Base-by-base conservation (phyloP, 23 tunicate species). In the Pegea sp. region DNA sequence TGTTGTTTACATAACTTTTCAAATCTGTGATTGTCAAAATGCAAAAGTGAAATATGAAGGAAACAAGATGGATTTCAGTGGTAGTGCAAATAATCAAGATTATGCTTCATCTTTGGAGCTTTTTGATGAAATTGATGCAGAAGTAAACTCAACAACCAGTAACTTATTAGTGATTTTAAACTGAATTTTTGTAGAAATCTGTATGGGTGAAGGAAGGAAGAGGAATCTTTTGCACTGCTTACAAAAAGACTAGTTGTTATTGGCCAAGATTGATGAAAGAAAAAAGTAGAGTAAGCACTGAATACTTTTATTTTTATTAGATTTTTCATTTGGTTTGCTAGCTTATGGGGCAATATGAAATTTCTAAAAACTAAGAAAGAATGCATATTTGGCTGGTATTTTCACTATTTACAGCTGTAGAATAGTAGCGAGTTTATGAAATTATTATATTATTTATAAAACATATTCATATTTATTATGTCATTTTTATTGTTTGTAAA, bases 61-160 rank as follows among this genome's bases (percentile, higher is more conserved):
- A 1, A 48, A 76, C 1, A 46, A 48, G 31, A 69, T 76, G 11
- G 28, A 30, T 4, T 76, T 76, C 34, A 29, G 48, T 48, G 88
- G 88, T 7, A 38, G 13, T 38, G 13, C 11, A 38, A 16, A 11
- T 8, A 11, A 38, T 8, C 24, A 48, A 8, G 69, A 62, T 22
- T 76, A 29, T 55, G 5, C 6, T 22, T 58, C 52, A 3, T 27
- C 31, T 26, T 6, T 76, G 21, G 68, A 69, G 5, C 21, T 76
- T 0, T 67, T 28, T 52, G 69, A 68, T 44, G 75, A 76, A 61
- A 68, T 76, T 1, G 52, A 61, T 27, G 69, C 88, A 26, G 75
- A 62, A 64, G 88, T 76, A 61, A 49, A 49, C 18, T 42, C 18
- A 42, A 42, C n/a, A n/a, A n/a, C n/a, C n/a, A n/a, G n/a, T n/a